Conservation (phyloP, 1,140 invertebrate species). For the Cotesia chilonis region DNA sequence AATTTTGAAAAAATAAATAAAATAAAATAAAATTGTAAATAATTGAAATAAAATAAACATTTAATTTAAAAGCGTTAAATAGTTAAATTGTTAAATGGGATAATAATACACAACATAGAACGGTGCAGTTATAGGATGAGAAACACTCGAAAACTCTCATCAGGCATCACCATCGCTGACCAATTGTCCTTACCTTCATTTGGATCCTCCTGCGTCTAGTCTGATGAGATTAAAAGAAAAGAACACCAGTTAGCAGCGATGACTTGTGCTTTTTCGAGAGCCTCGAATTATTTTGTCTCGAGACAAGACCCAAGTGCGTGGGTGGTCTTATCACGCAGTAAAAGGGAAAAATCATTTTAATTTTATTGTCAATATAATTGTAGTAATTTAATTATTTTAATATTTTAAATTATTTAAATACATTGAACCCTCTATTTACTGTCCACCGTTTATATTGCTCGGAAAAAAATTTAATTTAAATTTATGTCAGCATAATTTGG, state of each 20-base stretch:
- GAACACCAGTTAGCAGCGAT: slow-evolving; percentile 65
- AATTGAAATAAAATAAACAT: no score
- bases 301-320: slow-evolving; percentile 48
- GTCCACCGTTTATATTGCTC: no score
- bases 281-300: slow-evolving; percentile 61
- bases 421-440: no score
- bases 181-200: no score
- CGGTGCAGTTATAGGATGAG: no score
- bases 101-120: no score
- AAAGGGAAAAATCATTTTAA: background rate
- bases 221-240: slow-evolving; percentile 58
- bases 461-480: background rate
- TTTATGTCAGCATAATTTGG: no score
- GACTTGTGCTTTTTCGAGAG: slow-evolving; percentile 63
- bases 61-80: no score
- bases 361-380: background rate
- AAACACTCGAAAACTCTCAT: no score
- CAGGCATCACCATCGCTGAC: no score
- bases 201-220: no score
- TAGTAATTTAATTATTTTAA: slow-evolving; percentile 10
- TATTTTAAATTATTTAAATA: background rate
- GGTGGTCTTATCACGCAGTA: slow-evolving; percentile 52
- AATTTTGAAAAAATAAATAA: background rate
- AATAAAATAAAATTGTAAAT: no score
- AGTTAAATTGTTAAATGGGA: background rate